These are phyloP conservation scores for Amitus sp. DNA, from an alignment of 2,888 invertebrate genomes.

Conservation along the genomic window DNA sequence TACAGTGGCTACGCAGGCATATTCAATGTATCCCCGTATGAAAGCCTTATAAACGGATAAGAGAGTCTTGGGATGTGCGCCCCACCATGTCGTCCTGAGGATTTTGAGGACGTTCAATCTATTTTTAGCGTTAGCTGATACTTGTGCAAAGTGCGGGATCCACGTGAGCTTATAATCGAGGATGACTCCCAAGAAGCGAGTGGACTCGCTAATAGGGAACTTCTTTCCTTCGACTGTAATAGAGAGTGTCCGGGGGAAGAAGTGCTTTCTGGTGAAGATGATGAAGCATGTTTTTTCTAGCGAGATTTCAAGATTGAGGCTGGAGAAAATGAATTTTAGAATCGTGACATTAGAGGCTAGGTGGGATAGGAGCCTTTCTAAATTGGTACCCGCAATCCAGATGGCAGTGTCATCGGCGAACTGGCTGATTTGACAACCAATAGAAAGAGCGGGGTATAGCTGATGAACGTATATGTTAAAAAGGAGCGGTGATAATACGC, in stretches of 20 bases:
- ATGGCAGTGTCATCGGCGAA: slow-evolving; percentile 8
- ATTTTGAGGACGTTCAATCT: slow-evolving; percentile 12
- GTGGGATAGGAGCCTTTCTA: background rate
- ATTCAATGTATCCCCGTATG: background rate
- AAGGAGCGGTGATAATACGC: slow-evolving; percentile 6
- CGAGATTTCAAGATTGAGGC: background rate
- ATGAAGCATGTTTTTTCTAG: slow-evolving; percentile 9
- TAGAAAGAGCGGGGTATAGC: background rate
- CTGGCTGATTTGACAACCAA: too few species aligned
- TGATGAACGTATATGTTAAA: slow-evolving; percentile 10
- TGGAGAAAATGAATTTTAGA: too few species aligned
- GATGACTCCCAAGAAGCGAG: slow-evolving; percentile 4
- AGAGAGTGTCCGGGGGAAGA: background rate
- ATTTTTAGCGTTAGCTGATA: background rate
- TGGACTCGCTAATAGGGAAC: background rate
- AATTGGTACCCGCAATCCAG: background rate
- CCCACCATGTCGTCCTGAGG: slow-evolving; percentile 9
- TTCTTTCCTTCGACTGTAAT: background rate
- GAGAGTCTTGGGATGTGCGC: slow-evolving; percentile 16
- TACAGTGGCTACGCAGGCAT: background rate
- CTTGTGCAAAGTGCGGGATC: slow-evolving; percentile 3
- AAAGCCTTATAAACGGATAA: slow-evolving; percentile 10
- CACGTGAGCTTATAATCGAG: slow-evolving; percentile 12
- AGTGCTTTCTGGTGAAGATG: slow-evolving; percentile 7
- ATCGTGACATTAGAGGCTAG: background rate